Conservation (phyloP, 2,113 vertebrate species). For the Pterophyllum scalare region DNA sequence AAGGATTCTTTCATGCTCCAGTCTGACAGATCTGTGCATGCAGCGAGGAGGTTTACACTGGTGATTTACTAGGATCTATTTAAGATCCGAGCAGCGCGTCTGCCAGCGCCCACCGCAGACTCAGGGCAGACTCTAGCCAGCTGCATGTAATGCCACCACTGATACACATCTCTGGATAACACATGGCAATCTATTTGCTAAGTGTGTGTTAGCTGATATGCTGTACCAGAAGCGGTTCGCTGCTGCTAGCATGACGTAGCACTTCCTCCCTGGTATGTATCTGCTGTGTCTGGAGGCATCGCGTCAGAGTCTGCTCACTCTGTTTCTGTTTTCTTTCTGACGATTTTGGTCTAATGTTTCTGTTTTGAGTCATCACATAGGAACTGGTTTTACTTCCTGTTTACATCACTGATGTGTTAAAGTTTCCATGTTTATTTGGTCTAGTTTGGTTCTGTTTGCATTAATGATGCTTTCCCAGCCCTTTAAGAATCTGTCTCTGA, state of each 20-base stretch:
- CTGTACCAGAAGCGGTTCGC: slow-evolving; percentile 13
- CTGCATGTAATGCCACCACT: background rate
- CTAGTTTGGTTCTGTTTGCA: background rate
- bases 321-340: slow-evolving; percentile 14
- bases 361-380: background rate
- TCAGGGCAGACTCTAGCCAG: slow-evolving; percentile 33
- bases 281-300: slow-evolving; percentile 3
- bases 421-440: background rate
- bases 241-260: slow-evolving; percentile 41
- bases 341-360: background rate
- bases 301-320: slow-evolving; percentile 1
- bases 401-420: background rate
- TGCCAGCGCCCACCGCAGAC: background rate
- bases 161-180: slow-evolving; percentile 18
- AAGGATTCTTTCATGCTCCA: background rate
- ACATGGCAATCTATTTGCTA: slow-evolving; percentile 9
- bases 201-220: slow-evolving; percentile 1
- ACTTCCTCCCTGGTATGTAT: slow-evolving; percentile 7
- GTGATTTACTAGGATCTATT: slow-evolving; percentile 35
- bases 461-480: background rate
- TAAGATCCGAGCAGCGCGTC: background rate
- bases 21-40: background rate
- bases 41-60: background rate
- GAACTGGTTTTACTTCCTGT: accelerated
- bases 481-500: background rate